Conservation (phyloP, 2,888 invertebrate genomes). For the Tachina lurida region DNA sequence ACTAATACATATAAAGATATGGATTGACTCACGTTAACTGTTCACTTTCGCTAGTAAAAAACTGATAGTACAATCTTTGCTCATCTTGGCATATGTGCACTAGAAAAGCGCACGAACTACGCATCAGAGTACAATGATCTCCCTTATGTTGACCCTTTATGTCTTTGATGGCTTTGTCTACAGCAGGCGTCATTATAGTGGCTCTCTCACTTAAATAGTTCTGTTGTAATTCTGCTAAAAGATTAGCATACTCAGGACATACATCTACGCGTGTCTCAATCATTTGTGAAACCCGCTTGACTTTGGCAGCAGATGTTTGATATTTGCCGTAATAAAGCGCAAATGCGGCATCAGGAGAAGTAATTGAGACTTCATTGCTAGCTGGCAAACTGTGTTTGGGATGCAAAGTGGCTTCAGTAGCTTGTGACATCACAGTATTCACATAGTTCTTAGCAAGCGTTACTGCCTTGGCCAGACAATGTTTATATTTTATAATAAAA, state of each 20-base stretch:
- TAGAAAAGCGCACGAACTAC: constrained; percentile 94
- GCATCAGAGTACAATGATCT: constrained; percentile 92
- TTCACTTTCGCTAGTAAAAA: constrained; percentile 89
- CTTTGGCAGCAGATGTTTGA: constrained; percentile 93
- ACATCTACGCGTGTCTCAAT: constrained; percentile 90
- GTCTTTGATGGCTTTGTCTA: constrained; percentile 87
- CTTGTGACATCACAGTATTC: constrained; percentile 88
- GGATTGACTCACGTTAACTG: constrained; percentile 85
- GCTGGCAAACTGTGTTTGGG: constrained; percentile 76
- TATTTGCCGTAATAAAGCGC: constrained; percentile 97
- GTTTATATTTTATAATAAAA: constrained; percentile 92
- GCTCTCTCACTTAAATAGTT: constrained; percentile 91
- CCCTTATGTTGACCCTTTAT: constrained; percentile 86
- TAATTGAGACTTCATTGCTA: constrained; percentile 73
- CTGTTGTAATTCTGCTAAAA: constrained; percentile 91
- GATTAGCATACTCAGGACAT: constrained; percentile 88
- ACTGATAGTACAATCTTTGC: constrained; percentile 94
- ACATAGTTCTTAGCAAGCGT: constrained; percentile 91
- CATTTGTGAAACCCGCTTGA: constrained; percentile 91
- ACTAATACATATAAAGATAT: neutral
- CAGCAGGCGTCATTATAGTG: constrained; percentile 87
- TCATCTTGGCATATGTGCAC: constrained; percentile 98
- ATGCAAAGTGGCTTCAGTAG: constrained; percentile 89
- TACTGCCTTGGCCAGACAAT: constrained; percentile 91
- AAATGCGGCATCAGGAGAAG: constrained; percentile 87